A percentile compares a stretch with the other conserved stretches of the same genome.
phyloP scores from a whole-genome alignment of 2,797 vertebrate species.

The Callimico goeldii region DNA sequence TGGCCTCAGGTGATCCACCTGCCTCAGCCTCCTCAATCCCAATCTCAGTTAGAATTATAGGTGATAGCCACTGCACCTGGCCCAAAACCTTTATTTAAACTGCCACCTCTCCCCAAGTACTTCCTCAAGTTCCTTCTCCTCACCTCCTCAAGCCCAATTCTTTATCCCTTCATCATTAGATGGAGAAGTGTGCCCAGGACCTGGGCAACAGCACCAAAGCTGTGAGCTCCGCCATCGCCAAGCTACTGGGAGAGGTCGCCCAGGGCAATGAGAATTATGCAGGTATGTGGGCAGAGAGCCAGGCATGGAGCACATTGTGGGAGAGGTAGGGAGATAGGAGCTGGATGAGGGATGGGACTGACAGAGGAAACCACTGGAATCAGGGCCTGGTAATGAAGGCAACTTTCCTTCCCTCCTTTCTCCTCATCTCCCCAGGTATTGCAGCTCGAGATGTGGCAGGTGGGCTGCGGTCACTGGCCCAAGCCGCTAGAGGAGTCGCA shows the following conservation, averaged over 20 bases:
- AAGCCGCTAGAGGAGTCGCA: conserved; percentile 93
- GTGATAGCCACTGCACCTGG: neutral
- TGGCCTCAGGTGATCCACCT: neutral
- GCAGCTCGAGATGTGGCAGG: conserved; percentile 96
- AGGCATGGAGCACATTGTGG: neutral
- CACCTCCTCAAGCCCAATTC: neutral
- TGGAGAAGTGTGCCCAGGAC: conserved; percentile 97
- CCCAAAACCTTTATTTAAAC: neutral
- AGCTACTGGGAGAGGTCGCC: conserved; percentile 94
- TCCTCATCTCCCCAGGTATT: conserved; percentile 86
- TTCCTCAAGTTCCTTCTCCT: neutral
- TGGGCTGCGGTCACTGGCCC: conserved; percentile 92
- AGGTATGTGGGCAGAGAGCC: conserved; percentile 81
- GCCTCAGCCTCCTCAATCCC: neutral
- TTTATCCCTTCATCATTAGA: conserved; percentile 80
- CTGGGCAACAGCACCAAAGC: conserved; percentile 97
- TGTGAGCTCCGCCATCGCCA: conserved; percentile 95
- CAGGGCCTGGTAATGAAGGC: neutral
- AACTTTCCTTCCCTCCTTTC: neutral
- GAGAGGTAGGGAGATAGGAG: neutral
- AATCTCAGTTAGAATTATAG: neutral
- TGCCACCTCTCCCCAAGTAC: neutral
- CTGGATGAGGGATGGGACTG: neutral
- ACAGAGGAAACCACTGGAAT: neutral
- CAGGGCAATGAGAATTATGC: conserved; percentile 99